phyloP scores from a whole-genome alignment of 2,797 vertebrate genomes.

The Smutsia gigantea region DNA sequence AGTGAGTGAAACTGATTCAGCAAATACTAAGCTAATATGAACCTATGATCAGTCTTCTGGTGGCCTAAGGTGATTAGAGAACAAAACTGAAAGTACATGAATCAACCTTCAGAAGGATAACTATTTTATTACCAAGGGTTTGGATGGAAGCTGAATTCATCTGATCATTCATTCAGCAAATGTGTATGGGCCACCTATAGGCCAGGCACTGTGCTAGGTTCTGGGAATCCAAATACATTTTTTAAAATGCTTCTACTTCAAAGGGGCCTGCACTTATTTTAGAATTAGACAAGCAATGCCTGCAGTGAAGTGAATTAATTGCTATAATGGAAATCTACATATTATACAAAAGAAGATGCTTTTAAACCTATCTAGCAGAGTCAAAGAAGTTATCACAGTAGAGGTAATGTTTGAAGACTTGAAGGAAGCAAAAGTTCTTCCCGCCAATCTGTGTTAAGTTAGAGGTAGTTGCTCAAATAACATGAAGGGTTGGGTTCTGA shows the following conservation, averaged over 20 bases:
- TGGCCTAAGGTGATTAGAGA: conserved; percentile 46
- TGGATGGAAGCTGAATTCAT: conserved; percentile 19
- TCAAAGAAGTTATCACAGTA: not conserved
- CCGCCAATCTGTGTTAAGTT: not conserved
- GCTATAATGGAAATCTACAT: not conserved
- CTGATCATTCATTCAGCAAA: conserved; percentile 33
- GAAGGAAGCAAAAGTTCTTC: not conserved
- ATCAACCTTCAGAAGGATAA: conserved; percentile 14
- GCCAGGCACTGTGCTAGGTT: not conserved
- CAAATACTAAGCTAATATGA: conserved; percentile 53
- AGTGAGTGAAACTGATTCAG: conserved; percentile 70
- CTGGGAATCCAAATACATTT: not conserved
- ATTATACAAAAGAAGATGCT: not conserved
- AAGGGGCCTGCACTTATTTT: not conserved
- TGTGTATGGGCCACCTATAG: not conserved
- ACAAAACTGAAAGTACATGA: conserved; percentile 36
- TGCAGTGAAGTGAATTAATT: not conserved
- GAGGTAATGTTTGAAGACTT: not conserved
- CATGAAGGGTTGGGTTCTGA: not conserved
- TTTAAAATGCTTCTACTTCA: not conserved
- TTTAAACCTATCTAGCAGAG: not conserved
- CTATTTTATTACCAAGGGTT: conserved; percentile 19
- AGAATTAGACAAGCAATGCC: not conserved
- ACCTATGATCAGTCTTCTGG: conserved; percentile 26
- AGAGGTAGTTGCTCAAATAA: not conserved